These are phyloP conservation scores for Gerris buenoi DNA, from an alignment of 1,140 invertebrate genomes.

Conservation along the genomic window DNA sequence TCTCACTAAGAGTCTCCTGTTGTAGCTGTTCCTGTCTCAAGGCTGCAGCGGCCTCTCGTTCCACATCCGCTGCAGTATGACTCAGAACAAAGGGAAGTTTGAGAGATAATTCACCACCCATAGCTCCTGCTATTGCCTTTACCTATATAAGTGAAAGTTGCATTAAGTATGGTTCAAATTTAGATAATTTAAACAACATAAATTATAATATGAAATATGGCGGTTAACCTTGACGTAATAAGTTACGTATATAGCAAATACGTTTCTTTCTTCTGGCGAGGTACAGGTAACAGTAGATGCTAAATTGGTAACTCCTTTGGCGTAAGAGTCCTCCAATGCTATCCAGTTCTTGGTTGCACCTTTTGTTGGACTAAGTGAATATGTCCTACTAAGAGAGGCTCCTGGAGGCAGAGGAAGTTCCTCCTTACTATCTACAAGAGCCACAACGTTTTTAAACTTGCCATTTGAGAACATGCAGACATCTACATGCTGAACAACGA, in stretches of 20 bases:
- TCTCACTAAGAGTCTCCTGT: conserved; percentile 23
- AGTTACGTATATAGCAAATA: conserved; percentile 76
- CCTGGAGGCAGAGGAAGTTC: conserved; percentile 45
- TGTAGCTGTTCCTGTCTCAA: conserved; percentile 27
- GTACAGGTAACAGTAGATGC: conserved; percentile 51
- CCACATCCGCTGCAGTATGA: conserved; percentile 32
- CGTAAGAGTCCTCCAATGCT: conserved; percentile 58
- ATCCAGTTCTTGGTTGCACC: conserved; percentile 70
- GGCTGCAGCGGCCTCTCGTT: conserved; percentile 22
- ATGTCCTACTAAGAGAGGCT: conserved; percentile 38
- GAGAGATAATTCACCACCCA: conserved; percentile 60
- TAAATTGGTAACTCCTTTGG: conserved; percentile 46
- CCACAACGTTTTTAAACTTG: conserved; percentile 96
- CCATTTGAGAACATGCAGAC: conserved; percentile 98
- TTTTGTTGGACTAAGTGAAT: conserved; percentile 49
- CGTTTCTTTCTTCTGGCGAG: conserved; percentile 53
- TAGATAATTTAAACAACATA: too few species aligned
- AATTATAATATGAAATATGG: too few species aligned
- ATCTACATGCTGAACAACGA: conserved; percentile 90
- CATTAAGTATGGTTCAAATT: too few species aligned
- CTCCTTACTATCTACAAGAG: conserved; percentile 57
- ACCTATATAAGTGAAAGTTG: too few species aligned
- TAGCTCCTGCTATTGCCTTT: conserved; percentile 56
- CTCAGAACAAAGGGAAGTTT: conserved; percentile 65
- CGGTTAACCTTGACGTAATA: conserved; percentile 79